Percentiles rank a stretch among this genome's conserved stretches.
Evolutionary conservation across 1,140 invertebrate species (phyloP).

Genomic region (Sarcophaga bullata): DNA sequence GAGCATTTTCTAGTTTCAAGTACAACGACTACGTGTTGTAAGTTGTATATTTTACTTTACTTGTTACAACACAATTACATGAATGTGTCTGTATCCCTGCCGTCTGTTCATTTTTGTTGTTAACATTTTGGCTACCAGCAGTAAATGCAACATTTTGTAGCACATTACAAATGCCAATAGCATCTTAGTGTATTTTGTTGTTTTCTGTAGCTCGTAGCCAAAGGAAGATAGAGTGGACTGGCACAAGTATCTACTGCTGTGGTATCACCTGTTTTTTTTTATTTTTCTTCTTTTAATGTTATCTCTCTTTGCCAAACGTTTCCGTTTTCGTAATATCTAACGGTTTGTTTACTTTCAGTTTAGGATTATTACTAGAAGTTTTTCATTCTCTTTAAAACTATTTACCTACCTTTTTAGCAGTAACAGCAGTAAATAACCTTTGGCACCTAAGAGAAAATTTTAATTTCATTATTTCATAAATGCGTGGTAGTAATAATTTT

Average conservation of each 20-base stretch:
- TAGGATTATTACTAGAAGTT: constrained; percentile 2
- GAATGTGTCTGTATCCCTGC: background rate
- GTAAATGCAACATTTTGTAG: too few relatives aligned
- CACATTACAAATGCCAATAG: too few relatives aligned
- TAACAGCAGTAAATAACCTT: background rate
- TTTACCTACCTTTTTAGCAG: constrained; percentile 6
- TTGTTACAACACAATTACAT: background rate
- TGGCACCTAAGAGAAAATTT: background rate
- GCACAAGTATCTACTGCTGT: background rate
- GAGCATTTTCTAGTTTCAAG: too few relatives aligned
- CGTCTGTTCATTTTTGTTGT: too few relatives aligned
- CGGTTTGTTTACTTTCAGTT: background rate
- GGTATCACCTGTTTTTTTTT: constrained; percentile 24
- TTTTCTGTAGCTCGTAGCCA: too few relatives aligned
- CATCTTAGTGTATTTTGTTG: too few relatives aligned
- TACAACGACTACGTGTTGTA: too few relatives aligned
- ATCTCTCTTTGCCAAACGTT: constrained; percentile 36
- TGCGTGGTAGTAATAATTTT: too few relatives aligned
- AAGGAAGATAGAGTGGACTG: too few relatives aligned
- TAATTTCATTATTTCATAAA: too few relatives aligned
- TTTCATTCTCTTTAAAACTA: background rate
- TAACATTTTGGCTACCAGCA: too few relatives aligned
- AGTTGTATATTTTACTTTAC: background rate
- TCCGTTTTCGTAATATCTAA: constrained; percentile 19
- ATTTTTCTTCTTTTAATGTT: background rate